Evolutionary conservation across 2,888 invertebrate species (phyloP).

Genomic region (Rhingia campestris): DNA sequence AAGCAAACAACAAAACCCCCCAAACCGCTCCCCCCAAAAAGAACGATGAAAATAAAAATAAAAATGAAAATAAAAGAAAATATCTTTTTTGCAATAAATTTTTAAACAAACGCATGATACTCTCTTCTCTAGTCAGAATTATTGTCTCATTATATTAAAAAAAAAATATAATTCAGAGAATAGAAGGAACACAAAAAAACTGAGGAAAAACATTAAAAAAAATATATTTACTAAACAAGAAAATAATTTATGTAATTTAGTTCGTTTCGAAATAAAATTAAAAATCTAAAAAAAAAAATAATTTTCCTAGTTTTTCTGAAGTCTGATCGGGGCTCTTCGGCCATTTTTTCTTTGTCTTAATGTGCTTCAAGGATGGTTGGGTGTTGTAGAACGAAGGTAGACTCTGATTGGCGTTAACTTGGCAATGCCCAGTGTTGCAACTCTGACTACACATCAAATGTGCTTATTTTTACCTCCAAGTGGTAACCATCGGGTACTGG

Average conservation of each 20-base stretch:
- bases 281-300: slow-evolving; percentile 48
- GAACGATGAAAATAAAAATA: slow-evolving; percentile 25
- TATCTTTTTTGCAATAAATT: slow-evolving; percentile 53
- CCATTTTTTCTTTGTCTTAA: not conserved
- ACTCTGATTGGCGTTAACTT: too few relatives aligned
- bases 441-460: too few relatives aligned
- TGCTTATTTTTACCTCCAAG: too few relatives aligned
- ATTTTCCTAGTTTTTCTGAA: not conserved
- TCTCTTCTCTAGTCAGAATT: slow-evolving; percentile 68
- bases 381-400: too few relatives aligned
- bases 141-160: slow-evolving; percentile 75
- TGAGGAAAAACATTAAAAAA: slow-evolving; percentile 56
- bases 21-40: not conserved
- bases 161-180: slow-evolving; percentile 47
- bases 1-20: slow-evolving; percentile 15
- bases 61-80: slow-evolving; percentile 27
- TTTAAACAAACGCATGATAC: slow-evolving; percentile 56
- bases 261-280: slow-evolving; percentile 66
- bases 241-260: slow-evolving; percentile 68
- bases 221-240: slow-evolving; percentile 60
- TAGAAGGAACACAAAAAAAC: slow-evolving; percentile 70
- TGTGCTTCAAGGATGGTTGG: too few relatives aligned
- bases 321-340: too few relatives aligned
- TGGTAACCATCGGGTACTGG: too few relatives aligned
- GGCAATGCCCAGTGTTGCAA: too few relatives aligned